Conservation (phyloP, 2,113 vertebrate genomes). For the Camelus dromedarius region DNA sequence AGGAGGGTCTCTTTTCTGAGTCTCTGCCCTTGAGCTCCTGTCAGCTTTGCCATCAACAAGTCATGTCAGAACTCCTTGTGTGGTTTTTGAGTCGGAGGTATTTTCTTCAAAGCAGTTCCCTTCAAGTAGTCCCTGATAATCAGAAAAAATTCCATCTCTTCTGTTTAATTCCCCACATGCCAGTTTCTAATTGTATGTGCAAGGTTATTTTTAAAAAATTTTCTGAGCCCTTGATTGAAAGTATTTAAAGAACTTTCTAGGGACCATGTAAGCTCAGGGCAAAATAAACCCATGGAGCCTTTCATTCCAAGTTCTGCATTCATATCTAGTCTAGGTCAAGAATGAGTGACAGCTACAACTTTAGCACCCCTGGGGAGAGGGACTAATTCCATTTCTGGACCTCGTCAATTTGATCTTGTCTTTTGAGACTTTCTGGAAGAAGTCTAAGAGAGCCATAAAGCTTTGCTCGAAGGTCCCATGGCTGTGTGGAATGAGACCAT, state of each 20-base stretch:
- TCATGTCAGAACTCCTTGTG: not conserved
- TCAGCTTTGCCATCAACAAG: not conserved
- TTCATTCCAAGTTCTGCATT: slow-evolving; percentile 67
- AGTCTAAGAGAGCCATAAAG: slow-evolving; percentile 40
- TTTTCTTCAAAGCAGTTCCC: slow-evolving; percentile 50
- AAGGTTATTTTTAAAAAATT: slow-evolving; percentile 81
- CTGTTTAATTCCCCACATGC: slow-evolving; percentile 70
- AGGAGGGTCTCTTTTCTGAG: not conserved
- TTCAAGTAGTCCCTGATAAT: slow-evolving; percentile 42
- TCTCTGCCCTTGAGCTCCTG: not conserved
- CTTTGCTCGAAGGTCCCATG: not conserved
- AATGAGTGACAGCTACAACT: slow-evolving; percentile 79
- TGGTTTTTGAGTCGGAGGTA: not conserved
- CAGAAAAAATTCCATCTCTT: slow-evolving; percentile 47
- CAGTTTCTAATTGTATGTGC: slow-evolving; percentile 80
- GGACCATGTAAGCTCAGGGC: slow-evolving; percentile 67
- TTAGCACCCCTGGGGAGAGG: slow-evolving; percentile 69
- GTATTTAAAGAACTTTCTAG: slow-evolving; percentile 80
- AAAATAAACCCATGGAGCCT: slow-evolving; percentile 54
- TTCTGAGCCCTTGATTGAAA: slow-evolving; percentile 81
- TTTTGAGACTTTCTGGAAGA: slow-evolving; percentile 57
- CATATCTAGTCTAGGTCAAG: slow-evolving; percentile 78
- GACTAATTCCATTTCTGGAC: slow-evolving; percentile 80
- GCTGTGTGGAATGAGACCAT: not conserved
- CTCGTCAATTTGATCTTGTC: slow-evolving; percentile 71